Percentiles rank a stretch among this genome's conserved stretches.
These are phyloP conservation scores for Subanguina moxae DNA, from an alignment of 1,140 invertebrate species.

Conservation along the genomic window DNA sequence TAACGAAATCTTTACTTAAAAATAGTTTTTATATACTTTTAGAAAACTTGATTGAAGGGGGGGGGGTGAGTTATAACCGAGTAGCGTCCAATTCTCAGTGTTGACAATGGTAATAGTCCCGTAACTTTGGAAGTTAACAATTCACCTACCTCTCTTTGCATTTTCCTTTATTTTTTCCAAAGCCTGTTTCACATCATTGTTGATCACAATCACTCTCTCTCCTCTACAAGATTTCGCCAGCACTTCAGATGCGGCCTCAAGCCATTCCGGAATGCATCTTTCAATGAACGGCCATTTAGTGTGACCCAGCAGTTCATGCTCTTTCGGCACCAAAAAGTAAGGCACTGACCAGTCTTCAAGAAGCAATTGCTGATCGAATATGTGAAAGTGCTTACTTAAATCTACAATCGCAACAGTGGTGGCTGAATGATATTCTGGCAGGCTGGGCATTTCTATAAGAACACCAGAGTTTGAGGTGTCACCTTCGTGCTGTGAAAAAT, in stretches of 20 bases:
- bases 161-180: no score
- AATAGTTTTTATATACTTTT: no score
- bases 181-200: no score
- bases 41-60: no score
- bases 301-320: neutral
- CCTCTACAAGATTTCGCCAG: neutral
- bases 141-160: no score
- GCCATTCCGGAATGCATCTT: neutral
- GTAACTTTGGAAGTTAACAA: no score
- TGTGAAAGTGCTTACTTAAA: neutral
- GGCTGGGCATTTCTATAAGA: neutral
- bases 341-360: neutral
- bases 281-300: neutral
- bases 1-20: no score
- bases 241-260: neutral
- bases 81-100: no score
- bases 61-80: no score
- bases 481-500: no score
- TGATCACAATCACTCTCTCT: neutral
- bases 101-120: no score
- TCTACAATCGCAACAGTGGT: neutral
- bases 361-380: neutral
- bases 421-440: neutral
- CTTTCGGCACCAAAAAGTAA: neutral
- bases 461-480: no score